A percentile compares a stretch with the other conserved stretches of the same genome.
Evolutionary conservation across 2,113 vertebrate species (phyloP).

Genomic region (Gadus chalcogrammus): DNA sequence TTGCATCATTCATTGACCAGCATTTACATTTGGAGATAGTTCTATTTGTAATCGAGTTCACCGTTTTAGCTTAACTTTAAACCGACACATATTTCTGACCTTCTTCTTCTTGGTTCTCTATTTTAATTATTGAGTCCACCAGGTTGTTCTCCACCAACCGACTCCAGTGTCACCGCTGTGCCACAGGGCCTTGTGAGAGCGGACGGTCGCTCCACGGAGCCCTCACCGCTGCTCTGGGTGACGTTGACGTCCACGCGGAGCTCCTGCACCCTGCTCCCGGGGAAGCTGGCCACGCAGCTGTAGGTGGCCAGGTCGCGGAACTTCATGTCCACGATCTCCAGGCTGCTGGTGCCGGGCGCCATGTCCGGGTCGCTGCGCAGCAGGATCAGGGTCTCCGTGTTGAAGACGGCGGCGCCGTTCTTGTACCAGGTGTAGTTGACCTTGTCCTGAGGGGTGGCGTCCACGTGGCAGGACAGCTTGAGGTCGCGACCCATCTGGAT

Average conservation of each 20-base stretch:
- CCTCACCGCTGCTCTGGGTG: slow-evolving; percentile 92
- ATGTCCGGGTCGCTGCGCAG: slow-evolving; percentile 92
- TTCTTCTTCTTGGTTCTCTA: too few relatives aligned
- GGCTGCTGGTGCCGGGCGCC: slow-evolving; percentile 87
- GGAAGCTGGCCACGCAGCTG: slow-evolving; percentile 88
- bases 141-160: too few relatives aligned
- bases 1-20: too few relatives aligned
- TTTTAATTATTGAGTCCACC: too few relatives aligned
- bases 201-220: not conserved
- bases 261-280: slow-evolving; percentile 83
- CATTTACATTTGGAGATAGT: too few relatives aligned
- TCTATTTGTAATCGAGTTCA: too few relatives aligned
- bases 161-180: too few relatives aligned
- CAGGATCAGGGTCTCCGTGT: slow-evolving; percentile 85
- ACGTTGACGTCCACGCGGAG: slow-evolving; percentile 95
- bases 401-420: slow-evolving; percentile 81
- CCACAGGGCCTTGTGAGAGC: too few relatives aligned
- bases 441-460: slow-evolving; percentile 97
- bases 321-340: slow-evolving; percentile 95
- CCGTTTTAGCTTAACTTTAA: too few relatives aligned
- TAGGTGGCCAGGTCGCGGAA: slow-evolving; percentile 96
- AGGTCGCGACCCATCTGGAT: slow-evolving; percentile 96
- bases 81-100: too few relatives aligned
- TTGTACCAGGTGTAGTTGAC: slow-evolving; percentile 97
- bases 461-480: slow-evolving; percentile 95